Base-by-base conservation (phyloP, 2,113 vertebrate genomes). In the human (Homo sapiens) region DNA sequence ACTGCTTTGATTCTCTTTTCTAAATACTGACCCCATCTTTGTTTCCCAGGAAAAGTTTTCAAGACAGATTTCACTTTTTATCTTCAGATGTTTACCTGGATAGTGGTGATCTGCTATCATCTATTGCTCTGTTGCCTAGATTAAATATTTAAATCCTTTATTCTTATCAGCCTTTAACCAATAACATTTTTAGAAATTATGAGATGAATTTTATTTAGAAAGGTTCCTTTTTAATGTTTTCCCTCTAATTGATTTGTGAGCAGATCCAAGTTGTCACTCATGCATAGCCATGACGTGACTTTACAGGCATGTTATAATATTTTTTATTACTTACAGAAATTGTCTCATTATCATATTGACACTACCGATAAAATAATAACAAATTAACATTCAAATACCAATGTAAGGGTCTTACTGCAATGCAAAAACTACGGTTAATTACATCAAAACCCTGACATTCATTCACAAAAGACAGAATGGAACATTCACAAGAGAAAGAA, bases 151-250 rank as follows among this genome's bases (percentile, higher is more conserved):
- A 75, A 85, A 80, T 81, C 18, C 3, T 16, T 72, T 90, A 79
- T 93, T 94, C 16, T 80, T 78, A 40, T 86, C 50, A 84, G 10
- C 16, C 35, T 91, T 22, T 84, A 64, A 73, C 25, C 40, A 94
- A n/a, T 61, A 50, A 30, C 55, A 45, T 30, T 72, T 79, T 95
- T 82, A 50, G 11, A 89, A 45, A 20, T 64, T 95, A 52, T 59
- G 9, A 72, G 48, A 76, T 59, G 2, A 87, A 59, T 93, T 73
- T 88, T 1, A 88, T 81, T 83, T 61, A 40, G 55, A 76, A 25
- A 94, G 61, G 66, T 4, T 91, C n/a, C 57, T 1, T 70, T 88
- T 93, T 70, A 52, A 48, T 82, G 35, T 93, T 95, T 91, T 93
- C 35, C 14, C 76, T 82, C 52, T 75, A 85, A 12, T 17, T n/a